These are phyloP conservation scores for Boloria selene DNA, from an alignment of 2,888 invertebrate species.

Conservation along the genomic window DNA sequence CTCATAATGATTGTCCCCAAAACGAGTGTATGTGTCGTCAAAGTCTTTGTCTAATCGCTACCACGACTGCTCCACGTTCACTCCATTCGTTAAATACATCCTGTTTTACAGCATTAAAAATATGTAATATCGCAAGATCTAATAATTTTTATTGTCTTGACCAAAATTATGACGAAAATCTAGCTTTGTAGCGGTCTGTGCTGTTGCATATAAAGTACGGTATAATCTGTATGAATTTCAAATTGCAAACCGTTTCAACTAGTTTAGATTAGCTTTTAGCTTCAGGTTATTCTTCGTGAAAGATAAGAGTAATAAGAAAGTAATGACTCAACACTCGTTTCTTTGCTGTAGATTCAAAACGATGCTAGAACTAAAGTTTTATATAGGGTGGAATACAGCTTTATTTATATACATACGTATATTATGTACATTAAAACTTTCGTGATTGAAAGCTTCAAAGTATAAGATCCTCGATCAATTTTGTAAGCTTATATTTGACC, in stretches of 20 bases:
- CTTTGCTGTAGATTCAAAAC: too few relatives aligned
- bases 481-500: too few relatives aligned
- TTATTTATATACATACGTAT: too few relatives aligned
- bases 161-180: conserved; percentile 23
- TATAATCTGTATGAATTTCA: neutral
- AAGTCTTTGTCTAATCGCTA: conserved; percentile 80
- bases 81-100: conserved; percentile 35
- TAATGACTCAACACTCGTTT: too few relatives aligned
- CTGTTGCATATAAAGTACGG: neutral
- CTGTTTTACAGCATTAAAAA: conserved; percentile 36
- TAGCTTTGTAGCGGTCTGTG: conserved; percentile 13
- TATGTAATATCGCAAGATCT: conserved; percentile 30
- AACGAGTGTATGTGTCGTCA: conserved; percentile 78
- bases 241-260: too few relatives aligned
- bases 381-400: too few relatives aligned
- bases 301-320: neutral
- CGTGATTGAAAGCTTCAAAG: too few relatives aligned
- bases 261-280: too few relatives aligned
- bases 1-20: conserved; percentile 82
- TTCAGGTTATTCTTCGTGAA: too few relatives aligned
- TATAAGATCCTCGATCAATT: too few relatives aligned
- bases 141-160: conserved; percentile 33
- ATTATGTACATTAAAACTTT: too few relatives aligned
- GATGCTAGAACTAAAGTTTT: too few relatives aligned
- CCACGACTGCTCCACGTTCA: conserved; percentile 49